phyloP scores from a whole-genome alignment of 2,888 invertebrate genomes.

The Ophioninae sp. region DNA sequence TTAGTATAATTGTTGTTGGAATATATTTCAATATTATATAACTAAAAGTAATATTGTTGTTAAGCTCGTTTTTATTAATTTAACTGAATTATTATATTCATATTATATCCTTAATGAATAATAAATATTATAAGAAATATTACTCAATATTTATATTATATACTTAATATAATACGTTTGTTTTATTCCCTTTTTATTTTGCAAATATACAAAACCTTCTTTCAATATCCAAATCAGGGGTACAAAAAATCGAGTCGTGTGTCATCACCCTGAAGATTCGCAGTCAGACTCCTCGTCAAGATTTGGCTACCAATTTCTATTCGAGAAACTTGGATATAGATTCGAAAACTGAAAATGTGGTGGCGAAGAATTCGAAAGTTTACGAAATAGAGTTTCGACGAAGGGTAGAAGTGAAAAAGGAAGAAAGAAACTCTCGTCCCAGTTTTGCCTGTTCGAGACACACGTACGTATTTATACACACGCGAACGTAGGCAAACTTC shows the following conservation, averaged over 20 bases:
- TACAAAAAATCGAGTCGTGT: not conserved
- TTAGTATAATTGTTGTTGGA: too few species aligned
- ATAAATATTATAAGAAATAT: too few species aligned
- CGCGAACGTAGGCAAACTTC: conserved; percentile 7
- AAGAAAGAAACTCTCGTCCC: conserved; percentile 43
- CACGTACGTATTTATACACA: not conserved
- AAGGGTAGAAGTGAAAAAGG: conserved; percentile 25
- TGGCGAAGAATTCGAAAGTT: conserved; percentile 48
- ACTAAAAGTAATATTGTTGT: too few species aligned
- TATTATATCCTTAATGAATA: too few species aligned
- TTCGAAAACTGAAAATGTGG: conserved; percentile 13
- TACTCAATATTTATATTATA: too few species aligned
- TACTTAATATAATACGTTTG: too few species aligned
- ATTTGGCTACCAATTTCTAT: not conserved
- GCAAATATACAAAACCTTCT: too few species aligned
- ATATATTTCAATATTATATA: too few species aligned
- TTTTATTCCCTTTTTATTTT: too few species aligned
- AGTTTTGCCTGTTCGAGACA: conserved; percentile 35
- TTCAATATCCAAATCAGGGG: too few species aligned
- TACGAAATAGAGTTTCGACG: conserved; percentile 48
- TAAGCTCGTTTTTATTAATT: too few species aligned
- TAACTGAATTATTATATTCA: too few species aligned
- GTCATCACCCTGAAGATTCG: not conserved
- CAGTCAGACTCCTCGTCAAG: not conserved
- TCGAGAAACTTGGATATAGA: not conserved